Conservation (phyloP, 2,113 vertebrate species). For the Amblyopsis rosae region DNA sequence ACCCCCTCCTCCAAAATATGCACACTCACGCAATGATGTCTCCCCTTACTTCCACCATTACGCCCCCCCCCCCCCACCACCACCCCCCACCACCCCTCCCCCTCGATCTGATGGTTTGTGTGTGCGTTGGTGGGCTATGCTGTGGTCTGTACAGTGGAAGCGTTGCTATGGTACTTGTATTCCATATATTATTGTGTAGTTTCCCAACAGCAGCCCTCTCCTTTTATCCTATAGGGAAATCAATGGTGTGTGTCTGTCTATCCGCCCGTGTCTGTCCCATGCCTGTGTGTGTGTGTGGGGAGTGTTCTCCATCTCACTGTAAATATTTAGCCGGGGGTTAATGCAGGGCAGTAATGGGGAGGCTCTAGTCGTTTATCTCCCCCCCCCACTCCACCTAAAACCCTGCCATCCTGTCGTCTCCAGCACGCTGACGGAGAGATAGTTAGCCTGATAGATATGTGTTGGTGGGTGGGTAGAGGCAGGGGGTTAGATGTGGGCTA, state of each 20-base stretch:
- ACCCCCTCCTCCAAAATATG: slow-evolving; percentile 44
- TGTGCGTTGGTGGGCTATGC: neutral
- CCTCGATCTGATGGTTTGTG: slow-evolving; percentile 49
- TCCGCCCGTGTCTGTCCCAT: neutral
- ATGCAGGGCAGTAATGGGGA: slow-evolving; percentile 71
- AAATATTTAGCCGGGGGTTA: slow-evolving; percentile 75
- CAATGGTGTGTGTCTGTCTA: neutral
- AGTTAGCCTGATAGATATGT: slow-evolving; percentile 66
- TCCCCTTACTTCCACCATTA: slow-evolving; percentile 54
- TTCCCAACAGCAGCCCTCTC: no score
- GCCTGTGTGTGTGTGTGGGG: slow-evolving; percentile 4
- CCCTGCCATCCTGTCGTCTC: slow-evolving; percentile 39
- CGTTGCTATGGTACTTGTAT: no score
- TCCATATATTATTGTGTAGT: no score
- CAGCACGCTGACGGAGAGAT: slow-evolving; percentile 64
- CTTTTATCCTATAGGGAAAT: slow-evolving; percentile 11
- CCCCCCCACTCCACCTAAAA: neutral
- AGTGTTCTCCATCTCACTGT: slow-evolving; percentile 56
- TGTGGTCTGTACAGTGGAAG: no score
- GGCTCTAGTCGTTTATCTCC: slow-evolving; percentile 39
- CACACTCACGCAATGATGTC: slow-evolving; percentile 43
- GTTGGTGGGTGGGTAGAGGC: slow-evolving; percentile 45
- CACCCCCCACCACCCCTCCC: slow-evolving; percentile 21
- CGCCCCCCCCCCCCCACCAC: neutral
- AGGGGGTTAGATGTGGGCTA: slow-evolving; percentile 65